phyloP scores from a whole-genome alignment of 2,888 invertebrate genomes.

The Cloeon dipterum region DNA sequence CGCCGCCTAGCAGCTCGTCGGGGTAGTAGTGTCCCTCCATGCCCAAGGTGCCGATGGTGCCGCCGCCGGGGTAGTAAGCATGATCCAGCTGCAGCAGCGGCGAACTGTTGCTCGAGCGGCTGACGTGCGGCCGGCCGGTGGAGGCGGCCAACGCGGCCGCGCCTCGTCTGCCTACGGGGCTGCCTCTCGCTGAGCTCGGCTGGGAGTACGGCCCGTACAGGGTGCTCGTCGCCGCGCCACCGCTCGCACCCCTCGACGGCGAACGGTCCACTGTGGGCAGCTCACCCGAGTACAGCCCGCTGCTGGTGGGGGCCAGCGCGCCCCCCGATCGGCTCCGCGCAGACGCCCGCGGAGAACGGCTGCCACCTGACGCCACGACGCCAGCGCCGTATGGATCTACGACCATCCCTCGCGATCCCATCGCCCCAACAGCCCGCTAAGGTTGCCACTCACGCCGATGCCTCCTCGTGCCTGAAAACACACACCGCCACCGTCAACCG shows the following conservation, averaged over 20 bases:
- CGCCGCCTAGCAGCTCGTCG: conserved; percentile 64
- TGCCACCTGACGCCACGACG: conserved; percentile 3
- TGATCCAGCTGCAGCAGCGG: conserved; percentile 29
- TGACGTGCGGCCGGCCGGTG: conserved; percentile 15
- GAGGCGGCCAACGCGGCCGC: conserved; percentile 25
- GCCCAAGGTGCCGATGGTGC: conserved; percentile 3
- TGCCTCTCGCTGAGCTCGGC: conserved; percentile 6
- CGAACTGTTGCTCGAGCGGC: conserved; percentile 30
- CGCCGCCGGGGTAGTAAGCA: conserved; percentile 17
- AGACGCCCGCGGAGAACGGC: conserved; percentile 9
- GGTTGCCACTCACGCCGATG: no score
- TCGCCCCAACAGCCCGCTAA: no score
- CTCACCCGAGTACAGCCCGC: conserved; percentile 20
- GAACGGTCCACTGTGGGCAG: conserved; percentile 77
- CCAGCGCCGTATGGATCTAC: conserved; percentile 1
- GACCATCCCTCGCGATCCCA: background rate
- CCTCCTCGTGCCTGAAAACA: no score
- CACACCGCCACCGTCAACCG: no score
- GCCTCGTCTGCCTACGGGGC: conserved; percentile 12
- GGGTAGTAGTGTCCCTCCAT: conserved; percentile 8
- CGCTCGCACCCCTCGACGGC: conserved; percentile 29
- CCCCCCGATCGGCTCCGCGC: conserved; percentile 23
- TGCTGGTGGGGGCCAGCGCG: no score
- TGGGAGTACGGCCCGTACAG: conserved; percentile 35
- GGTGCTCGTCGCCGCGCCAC: background rate